Evolutionary conservation across 2,113 vertebrate genomes (phyloP).

Genomic region (Dasyprocta punctata): DNA sequence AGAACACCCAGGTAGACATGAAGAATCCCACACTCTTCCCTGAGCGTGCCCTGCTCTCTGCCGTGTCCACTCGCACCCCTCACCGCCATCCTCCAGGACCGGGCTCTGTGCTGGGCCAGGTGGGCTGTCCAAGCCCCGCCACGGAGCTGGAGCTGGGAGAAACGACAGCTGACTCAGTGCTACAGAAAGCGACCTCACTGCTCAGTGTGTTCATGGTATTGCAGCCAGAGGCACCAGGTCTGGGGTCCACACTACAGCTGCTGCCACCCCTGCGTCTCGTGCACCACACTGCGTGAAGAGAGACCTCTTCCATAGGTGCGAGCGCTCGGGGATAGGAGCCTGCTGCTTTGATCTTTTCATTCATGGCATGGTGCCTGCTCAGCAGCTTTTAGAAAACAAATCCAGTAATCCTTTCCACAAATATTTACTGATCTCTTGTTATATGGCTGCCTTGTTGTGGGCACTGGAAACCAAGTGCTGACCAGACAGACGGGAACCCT

Average conservation of each 20-base stretch:
- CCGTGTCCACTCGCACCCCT: fast-evolving
- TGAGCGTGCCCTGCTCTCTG: fast-evolving
- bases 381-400: neutral
- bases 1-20: neutral
- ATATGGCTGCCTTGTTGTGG: neutral
- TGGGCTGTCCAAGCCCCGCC: fast-evolving
- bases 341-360: neutral
- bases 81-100: fast-evolving
- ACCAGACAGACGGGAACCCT: too few relatives aligned
- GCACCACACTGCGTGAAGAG: fast-evolving
- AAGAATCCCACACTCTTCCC: too few relatives aligned
- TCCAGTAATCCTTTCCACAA: neutral
- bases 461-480: neutral
- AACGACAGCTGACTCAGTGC: fast-evolving
- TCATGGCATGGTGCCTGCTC: neutral
- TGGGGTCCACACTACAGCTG: fast-evolving
- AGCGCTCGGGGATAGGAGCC: too few relatives aligned
- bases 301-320: fast-evolving
- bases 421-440: neutral
- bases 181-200: fast-evolving
- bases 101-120: fast-evolving
- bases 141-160: neutral
- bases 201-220: fast-evolving
- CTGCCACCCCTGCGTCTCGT: fast-evolving
- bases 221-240: fast-evolving